Percentiles rank a stretch among this genome's conserved stretches.
phyloP scores from a whole-genome alignment of 2,888 invertebrate genomes.

The Apoderus coryli region DNA sequence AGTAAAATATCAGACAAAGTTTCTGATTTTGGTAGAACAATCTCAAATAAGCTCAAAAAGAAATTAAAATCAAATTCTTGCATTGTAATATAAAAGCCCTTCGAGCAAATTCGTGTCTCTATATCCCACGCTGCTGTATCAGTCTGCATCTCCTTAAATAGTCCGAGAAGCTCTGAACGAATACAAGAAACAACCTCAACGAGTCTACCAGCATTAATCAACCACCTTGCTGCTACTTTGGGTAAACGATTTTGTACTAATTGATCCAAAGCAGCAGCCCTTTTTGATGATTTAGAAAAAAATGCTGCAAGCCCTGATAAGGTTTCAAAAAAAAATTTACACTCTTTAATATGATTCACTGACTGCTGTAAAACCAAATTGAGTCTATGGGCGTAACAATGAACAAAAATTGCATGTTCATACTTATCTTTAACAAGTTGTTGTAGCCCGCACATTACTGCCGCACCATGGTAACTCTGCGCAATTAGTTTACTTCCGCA shows the following conservation, averaged over 20 bases:
- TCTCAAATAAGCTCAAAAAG: constrained; percentile 13
- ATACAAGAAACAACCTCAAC: constrained; percentile 14
- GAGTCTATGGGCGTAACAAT: constrained; percentile 10
- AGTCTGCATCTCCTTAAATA: constrained; percentile 13
- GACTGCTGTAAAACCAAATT: constrained; percentile 10
- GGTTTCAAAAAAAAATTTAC: constrained; percentile 20
- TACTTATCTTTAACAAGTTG: constrained; percentile 14
- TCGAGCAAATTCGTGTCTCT: constrained; percentile 11
- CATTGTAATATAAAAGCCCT: constrained; percentile 10
- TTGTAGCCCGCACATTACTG: constrained; percentile 7
- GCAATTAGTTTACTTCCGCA: constrained; percentile 9
- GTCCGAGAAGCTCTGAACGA: constrained; percentile 9
- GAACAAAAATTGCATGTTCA: constrained; percentile 15
- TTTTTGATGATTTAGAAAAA: constrained; percentile 19
- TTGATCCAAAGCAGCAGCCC: constrained; percentile 12
- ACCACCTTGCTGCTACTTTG: constrained; percentile 15
- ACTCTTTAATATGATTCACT: constrained; percentile 17
- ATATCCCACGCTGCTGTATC: constrained; percentile 12
- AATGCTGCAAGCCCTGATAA: constrained; percentile 20
- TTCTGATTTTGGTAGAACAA: constrained; percentile 11
- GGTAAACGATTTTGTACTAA: constrained; percentile 14
- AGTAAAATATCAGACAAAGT: constrained; percentile 10
- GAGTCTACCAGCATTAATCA: constrained; percentile 15
- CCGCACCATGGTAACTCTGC: constrained; percentile 7
- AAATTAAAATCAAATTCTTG: constrained; percentile 15